Evolutionary conservation across 2,888 invertebrate species (phyloP).

Genomic region (Drosophila borborema): DNA sequence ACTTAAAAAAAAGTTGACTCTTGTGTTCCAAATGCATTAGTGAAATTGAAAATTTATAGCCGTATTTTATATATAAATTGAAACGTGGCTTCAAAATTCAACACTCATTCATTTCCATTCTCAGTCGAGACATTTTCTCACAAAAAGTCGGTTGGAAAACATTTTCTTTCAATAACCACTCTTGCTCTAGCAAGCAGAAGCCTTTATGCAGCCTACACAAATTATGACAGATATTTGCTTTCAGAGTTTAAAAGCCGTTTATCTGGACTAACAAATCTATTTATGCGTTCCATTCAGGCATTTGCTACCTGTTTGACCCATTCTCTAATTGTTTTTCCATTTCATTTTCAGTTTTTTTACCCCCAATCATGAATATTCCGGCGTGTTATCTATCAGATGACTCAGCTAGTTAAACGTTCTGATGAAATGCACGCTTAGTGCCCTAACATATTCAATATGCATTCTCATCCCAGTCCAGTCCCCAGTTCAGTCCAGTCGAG

Average conservation of each 20-base stretch:
- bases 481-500: neutral
- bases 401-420: conserved; percentile 70
- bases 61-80: neutral
- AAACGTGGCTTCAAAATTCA: neutral
- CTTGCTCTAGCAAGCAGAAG: conserved; percentile 18
- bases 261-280: conserved; percentile 57
- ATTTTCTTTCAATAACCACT: conserved; percentile 6
- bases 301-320: conserved; percentile 61
- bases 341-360: conserved; percentile 1
- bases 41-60: conserved; percentile 3
- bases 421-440: conserved; percentile 54
- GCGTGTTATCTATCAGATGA: conserved; percentile 58
- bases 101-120: neutral
- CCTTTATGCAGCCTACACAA: conserved; percentile 45
- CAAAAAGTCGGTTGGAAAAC: conserved; percentile 8
- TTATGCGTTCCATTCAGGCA: conserved; percentile 29
- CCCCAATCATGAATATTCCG: conserved; percentile 58
- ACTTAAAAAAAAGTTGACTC: neutral
- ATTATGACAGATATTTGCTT: conserved; percentile 64
- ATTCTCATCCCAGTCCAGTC: conserved; percentile 46
- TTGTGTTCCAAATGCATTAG: neutral
- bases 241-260: conserved; percentile 55
- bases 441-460: conserved; percentile 51
- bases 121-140: conserved; percentile 21
- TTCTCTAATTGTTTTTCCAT: conserved; percentile 49